Evolutionary conservation across 2,797 vertebrate genomes (phyloP).

Genomic region (Triplophysa bombifrons): DNA sequence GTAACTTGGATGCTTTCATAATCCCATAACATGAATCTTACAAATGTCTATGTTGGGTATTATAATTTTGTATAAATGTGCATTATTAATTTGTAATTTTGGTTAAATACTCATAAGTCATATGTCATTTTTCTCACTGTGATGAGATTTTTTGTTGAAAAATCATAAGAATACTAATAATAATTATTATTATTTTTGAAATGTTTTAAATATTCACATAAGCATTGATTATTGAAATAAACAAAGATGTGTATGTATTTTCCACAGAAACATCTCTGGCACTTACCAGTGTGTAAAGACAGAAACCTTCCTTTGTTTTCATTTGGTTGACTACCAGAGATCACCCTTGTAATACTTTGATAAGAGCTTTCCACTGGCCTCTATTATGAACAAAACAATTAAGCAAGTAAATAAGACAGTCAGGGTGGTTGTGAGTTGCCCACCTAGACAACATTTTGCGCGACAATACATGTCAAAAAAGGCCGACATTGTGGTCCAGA

Average conservation of each 20-base stretch:
- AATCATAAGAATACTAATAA: neutral
- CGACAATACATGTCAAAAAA: neutral
- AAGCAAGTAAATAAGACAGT: neutral
- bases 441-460: neutral
- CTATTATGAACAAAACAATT: neutral
- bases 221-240: constrained; percentile 1
- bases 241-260: neutral
- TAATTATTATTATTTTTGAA: too few species aligned
- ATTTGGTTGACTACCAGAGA: neutral
- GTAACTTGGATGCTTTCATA: too few species aligned
- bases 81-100: neutral
- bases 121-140: neutral
- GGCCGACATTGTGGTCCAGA: neutral
- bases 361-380: neutral
- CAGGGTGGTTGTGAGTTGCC: neutral
- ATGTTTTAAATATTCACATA: neutral
- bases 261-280: neutral
- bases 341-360: neutral
- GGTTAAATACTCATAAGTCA: neutral
- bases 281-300: neutral
- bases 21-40: too few species aligned
- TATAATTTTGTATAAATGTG: too few species aligned
- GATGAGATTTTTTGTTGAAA: neutral
- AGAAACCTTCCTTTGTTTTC: neutral
- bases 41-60: neutral